Conservation (phyloP, 92 coral and sea anemone species). For the Epizoanthus scotinus region DNA sequence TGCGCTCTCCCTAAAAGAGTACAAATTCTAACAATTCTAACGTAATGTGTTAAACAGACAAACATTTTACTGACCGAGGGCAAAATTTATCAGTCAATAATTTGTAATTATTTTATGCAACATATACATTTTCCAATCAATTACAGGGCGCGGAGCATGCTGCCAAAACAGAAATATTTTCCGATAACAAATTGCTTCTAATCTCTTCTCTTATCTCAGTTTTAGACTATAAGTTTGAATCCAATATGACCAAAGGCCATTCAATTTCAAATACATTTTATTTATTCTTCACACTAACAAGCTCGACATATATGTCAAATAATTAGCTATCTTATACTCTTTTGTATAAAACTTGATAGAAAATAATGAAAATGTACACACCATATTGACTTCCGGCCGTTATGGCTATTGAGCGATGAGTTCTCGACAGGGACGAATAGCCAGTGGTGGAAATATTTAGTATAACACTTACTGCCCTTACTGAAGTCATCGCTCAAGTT, state of each 20-base stretch:
- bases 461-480: no score
- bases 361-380: no score
- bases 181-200: not conserved
- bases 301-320: not conserved
- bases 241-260: not conserved
- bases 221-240: no score
- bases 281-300: not conserved
- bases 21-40: not conserved
- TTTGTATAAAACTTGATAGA: no score
- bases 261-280: not conserved
- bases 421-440: no score
- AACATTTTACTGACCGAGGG: slow-evolving; percentile 9
- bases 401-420: no score
- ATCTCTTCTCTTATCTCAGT: no score
- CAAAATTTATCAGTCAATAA: not conserved
- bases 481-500: no score
- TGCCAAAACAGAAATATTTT: not conserved
- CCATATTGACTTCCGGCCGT: no score
- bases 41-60: slow-evolving; percentile 1
- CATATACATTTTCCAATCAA: slow-evolving; percentile 4
- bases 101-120: not conserved
- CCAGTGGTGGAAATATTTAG: no score
- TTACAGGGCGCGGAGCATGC: not conserved
- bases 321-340: not conserved
- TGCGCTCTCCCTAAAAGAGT: not conserved